Evolutionary conservation across 2,113 vertebrate genomes (phyloP).

Genomic region (Macquaria ambigua): DNA sequence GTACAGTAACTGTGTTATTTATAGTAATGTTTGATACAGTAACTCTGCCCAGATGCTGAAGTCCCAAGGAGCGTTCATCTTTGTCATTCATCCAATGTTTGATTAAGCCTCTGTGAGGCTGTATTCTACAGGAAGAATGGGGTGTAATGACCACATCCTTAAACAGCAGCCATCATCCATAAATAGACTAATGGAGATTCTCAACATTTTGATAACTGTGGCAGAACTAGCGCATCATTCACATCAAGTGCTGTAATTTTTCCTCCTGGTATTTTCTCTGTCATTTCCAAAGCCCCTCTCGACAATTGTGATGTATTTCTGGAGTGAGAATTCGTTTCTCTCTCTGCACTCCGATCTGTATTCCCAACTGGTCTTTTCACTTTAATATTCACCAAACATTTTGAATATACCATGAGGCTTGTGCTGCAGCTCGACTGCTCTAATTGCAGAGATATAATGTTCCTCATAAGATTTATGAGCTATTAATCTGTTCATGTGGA

Average conservation of each 20-base stretch:
- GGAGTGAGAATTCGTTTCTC: slow-evolving; percentile 29
- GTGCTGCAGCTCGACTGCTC: slow-evolving; percentile 59
- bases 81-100: slow-evolving; percentile 35
- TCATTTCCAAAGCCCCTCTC: slow-evolving; percentile 57
- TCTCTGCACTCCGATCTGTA: slow-evolving; percentile 52
- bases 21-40: slow-evolving; percentile 18
- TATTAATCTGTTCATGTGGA: slow-evolving; percentile 78
- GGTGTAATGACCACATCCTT: slow-evolving; percentile 57
- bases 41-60: slow-evolving; percentile 18
- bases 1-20: slow-evolving; percentile 7
- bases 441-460: slow-evolving; percentile 81
- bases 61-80: neutral
- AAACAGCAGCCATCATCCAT: slow-evolving; percentile 55
- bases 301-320: slow-evolving; percentile 47
- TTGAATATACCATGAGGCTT: slow-evolving; percentile 82
- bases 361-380: slow-evolving; percentile 58
- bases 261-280: slow-evolving; percentile 56
- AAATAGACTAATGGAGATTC: slow-evolving; percentile 55
- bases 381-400: slow-evolving; percentile 79
- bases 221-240: slow-evolving; percentile 60
- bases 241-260: slow-evolving; percentile 55
- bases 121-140: slow-evolving; percentile 31
- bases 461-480: slow-evolving; percentile 77
- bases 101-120: slow-evolving; percentile 18
- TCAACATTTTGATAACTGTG: slow-evolving; percentile 64